A percentile compares a stretch with the other conserved stretches of the same genome.
These are phyloP conservation scores for Caloenas nicobarica DNA, from an alignment of 2,113 vertebrate species.

Conservation along the genomic window DNA sequence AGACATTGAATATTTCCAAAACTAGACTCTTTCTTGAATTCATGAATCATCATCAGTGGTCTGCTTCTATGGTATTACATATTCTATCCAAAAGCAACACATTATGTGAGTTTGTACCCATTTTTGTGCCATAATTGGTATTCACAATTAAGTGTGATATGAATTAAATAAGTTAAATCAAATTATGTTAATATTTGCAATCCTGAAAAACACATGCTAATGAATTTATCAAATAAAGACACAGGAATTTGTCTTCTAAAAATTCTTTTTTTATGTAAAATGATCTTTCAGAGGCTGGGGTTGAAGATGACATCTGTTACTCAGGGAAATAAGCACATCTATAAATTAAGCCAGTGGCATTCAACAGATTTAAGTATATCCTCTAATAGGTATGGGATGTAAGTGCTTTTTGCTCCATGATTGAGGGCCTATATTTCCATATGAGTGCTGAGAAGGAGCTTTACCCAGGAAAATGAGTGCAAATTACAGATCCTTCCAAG, in stretches of 20 bases:
- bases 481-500: not conserved
- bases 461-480: not conserved
- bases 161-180: not conserved
- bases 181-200: not conserved
- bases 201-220: not conserved
- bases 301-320: not conserved
- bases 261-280: not conserved
- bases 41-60: not conserved
- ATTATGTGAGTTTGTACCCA: not conserved
- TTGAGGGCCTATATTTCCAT: not conserved
- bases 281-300: not conserved
- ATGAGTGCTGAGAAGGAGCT: not conserved
- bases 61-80: not conserved
- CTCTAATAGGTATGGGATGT: not conserved
- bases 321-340: not conserved
- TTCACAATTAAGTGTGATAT: not conserved
- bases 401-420: not conserved
- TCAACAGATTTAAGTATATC: not conserved
- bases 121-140: not conserved
- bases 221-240: not conserved
- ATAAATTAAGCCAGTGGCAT: not conserved
- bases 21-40: not conserved
- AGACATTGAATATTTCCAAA: not conserved
- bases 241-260: not conserved
- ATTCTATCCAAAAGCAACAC: not conserved